phyloP scores from a whole-genome alignment of 2,888 invertebrate species.

The Dioctria linearis region DNA sequence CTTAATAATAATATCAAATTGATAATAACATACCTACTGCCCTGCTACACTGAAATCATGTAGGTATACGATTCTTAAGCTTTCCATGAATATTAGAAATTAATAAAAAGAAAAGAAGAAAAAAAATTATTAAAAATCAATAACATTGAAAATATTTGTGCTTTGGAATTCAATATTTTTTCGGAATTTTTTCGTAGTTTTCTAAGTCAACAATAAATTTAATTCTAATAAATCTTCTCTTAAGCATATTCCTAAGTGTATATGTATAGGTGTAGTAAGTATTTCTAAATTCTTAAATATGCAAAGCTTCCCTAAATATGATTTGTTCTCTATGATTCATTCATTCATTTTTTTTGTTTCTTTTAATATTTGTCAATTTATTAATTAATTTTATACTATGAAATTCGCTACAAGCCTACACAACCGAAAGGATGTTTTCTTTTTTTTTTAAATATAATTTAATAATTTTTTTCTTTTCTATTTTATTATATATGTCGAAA shows the following conservation, averaged over 20 bases:
- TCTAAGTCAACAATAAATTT: constrained; percentile 44
- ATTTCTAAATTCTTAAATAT: constrained; percentile 32
- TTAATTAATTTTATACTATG: constrained; percentile 26
- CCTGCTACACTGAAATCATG: no score
- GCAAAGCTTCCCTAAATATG: constrained; percentile 49
- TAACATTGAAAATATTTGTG: constrained; percentile 12
- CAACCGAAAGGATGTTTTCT: constrained; percentile 34
- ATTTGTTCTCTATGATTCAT: constrained; percentile 27
- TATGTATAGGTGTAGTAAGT: background rate
- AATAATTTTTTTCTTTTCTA: background rate
- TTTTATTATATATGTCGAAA: constrained; percentile 22
- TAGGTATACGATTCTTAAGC: background rate
- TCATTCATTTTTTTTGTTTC: background rate
- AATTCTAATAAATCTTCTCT: constrained; percentile 33
- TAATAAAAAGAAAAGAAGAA: background rate
- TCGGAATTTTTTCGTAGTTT: background rate
- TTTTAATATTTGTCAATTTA: constrained; percentile 20
- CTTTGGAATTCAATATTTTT: background rate
- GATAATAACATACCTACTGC: no score
- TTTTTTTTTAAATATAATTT: background rate
- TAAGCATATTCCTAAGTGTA: constrained; percentile 12
- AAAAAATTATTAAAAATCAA: no score
- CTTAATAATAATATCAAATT: no score
- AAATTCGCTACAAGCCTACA: constrained; percentile 43
- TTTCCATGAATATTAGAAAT: constrained; percentile 25